A percentile compares a stretch with the other conserved stretches of the same genome.
These are phyloP conservation scores for Indri indri DNA, from an alignment of 2,113 vertebrate genomes.

Conservation along the genomic window DNA sequence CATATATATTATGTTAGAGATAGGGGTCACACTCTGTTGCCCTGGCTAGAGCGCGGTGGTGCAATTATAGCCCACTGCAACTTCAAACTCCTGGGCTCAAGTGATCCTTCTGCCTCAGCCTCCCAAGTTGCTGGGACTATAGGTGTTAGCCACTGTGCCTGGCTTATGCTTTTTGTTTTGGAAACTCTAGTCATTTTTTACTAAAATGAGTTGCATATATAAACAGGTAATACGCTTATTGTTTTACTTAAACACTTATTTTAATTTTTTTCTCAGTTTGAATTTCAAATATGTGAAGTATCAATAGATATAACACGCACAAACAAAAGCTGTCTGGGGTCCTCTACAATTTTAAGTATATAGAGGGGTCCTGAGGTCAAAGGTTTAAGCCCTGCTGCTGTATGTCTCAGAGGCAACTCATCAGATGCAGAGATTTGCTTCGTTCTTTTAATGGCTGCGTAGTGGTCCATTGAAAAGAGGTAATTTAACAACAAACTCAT, in stretches of 20 bases:
- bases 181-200: not conserved
- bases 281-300: not conserved
- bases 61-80: no score
- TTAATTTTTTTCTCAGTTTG: not conserved
- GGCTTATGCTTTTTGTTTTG: not conserved
- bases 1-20: no score
- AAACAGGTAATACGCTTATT: not conserved
- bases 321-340: not conserved
- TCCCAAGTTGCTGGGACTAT: no score
- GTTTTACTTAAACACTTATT: not conserved
- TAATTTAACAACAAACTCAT: not conserved
- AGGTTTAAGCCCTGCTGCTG: not conserved
- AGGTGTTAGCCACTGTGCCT: no score
- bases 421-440: not conserved
- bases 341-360: not conserved
- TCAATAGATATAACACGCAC: not conserved
- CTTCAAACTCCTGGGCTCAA: no score
- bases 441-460: not conserved
- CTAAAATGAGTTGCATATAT: not conserved
- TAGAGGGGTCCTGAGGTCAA: not conserved
- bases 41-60: no score
- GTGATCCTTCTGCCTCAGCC: no score
- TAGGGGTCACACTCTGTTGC: no score
- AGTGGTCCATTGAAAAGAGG: not conserved
- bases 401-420: not conserved